phyloP scores from a whole-genome alignment of 2,113 vertebrate species.

The Catharus fuscescens region DNA sequence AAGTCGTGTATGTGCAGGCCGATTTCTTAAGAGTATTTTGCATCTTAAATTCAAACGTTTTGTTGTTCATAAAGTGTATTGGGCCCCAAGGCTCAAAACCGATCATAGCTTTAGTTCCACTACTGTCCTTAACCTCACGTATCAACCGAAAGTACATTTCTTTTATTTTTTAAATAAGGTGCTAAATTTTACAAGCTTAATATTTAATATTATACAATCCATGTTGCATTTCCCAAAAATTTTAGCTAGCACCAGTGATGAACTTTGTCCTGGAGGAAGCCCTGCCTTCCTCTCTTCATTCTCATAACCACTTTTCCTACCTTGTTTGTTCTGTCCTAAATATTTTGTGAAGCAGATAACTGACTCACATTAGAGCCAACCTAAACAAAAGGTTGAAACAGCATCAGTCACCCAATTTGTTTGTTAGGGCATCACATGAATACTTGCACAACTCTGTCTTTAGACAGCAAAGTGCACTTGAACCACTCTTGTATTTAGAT shows the following conservation, averaged over 20 bases:
- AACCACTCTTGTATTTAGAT: background rate
- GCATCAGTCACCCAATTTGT: background rate
- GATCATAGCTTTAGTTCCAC: background rate
- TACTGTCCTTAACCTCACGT: background rate
- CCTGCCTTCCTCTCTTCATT: background rate
- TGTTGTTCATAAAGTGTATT: background rate
- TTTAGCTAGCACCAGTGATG: background rate
- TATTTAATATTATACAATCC: background rate
- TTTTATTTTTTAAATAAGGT: background rate
- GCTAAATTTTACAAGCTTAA: background rate
- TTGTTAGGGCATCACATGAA: background rate
- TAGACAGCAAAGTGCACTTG: background rate
- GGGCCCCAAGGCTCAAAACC: background rate
- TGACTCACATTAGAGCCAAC: background rate
- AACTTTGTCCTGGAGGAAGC: background rate
- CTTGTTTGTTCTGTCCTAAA: background rate
- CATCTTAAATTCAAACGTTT: background rate
- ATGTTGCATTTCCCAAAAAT: background rate
- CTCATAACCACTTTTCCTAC: background rate
- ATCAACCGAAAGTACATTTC: background rate
- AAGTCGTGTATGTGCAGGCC: background rate
- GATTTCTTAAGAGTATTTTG: background rate
- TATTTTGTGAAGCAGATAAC: background rate
- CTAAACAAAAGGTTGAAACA: background rate
- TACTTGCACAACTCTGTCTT: background rate